phyloP scores from a whole-genome alignment of 2,797 vertebrate genomes.

The Acipenser ruthenus region DNA sequence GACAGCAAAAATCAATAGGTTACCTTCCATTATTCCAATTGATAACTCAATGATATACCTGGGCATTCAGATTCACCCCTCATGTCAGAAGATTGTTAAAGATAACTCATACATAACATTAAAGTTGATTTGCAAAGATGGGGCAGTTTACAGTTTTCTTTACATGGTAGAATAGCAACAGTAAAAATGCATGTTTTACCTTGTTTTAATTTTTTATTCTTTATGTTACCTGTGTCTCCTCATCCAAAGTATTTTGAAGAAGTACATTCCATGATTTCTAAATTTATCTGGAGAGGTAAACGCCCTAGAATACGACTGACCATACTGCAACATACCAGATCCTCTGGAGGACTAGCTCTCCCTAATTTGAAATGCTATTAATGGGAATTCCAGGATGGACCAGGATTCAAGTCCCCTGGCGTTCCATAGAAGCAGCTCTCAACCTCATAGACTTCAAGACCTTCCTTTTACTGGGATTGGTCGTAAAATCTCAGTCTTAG shows the following conservation, averaged over 20 bases:
- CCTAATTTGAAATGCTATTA: slow-evolving; percentile 25
- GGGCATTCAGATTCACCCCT: neutral
- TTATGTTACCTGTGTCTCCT: slow-evolving; percentile 4
- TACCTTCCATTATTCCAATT: neutral
- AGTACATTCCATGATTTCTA: slow-evolving; percentile 2
- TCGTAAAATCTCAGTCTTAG: too few relatives aligned
- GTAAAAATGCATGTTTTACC: slow-evolving; percentile 12
- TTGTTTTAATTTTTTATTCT: slow-evolving; percentile 4
- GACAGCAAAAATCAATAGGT: neutral
- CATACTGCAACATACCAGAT: neutral
- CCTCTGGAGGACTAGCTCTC: slow-evolving; percentile 6
- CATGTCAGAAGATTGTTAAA: neutral
- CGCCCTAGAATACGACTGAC: neutral
- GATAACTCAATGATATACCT: neutral
- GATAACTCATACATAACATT: slow-evolving; percentile 1
- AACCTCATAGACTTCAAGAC: slow-evolving; percentile 9
- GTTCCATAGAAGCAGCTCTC: neutral
- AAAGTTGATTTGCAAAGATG: slow-evolving; percentile 10
- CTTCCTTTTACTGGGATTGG: neutral
- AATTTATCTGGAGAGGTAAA: slow-evolving; percentile 21
- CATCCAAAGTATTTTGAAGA: slow-evolving; percentile 6
- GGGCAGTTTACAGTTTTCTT: slow-evolving; percentile 2
- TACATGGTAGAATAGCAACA: slow-evolving; percentile 6
- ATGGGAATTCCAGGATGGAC: slow-evolving; percentile 22
- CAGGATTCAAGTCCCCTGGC: slow-evolving; percentile 7